Evolutionary conservation across 2,113 vertebrate genomes (phyloP).

Genomic region (Lepus americanus): DNA sequence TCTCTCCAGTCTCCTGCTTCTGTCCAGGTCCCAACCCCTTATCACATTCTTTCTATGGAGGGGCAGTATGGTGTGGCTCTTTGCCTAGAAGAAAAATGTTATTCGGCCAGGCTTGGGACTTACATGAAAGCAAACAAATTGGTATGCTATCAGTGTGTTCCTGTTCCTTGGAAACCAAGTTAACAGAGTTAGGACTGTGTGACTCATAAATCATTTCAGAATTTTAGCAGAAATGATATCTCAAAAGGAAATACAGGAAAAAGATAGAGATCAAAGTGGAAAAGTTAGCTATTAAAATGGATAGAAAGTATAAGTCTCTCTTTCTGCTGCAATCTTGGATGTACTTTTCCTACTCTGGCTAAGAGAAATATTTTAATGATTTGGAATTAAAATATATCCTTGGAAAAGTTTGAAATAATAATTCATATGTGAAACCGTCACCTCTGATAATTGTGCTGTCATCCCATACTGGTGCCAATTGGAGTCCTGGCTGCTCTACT

Average conservation of each 20-base stretch:
- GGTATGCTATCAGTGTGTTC: conserved; percentile 21
- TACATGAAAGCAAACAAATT: not conserved
- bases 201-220: conserved; percentile 62
- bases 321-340: too few relatives aligned
- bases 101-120: not conserved
- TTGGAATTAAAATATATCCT: too few relatives aligned
- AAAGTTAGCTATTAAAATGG: conserved; percentile 13
- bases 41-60: not conserved
- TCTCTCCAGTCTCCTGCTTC: not conserved
- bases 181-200: conserved; percentile 8
- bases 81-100: not conserved
- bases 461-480: too few relatives aligned
- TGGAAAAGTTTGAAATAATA: too few relatives aligned
- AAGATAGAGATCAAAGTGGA: conserved; percentile 8
- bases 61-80: not conserved
- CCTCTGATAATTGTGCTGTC: too few relatives aligned
- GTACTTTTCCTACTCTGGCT: too few relatives aligned
- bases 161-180: not conserved
- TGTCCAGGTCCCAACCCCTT: not conserved
- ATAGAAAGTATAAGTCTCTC: not conserved
- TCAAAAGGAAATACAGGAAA: not conserved
- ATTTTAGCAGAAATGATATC: conserved; percentile 40
- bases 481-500: too few relatives aligned
- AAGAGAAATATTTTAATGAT: too few relatives aligned
- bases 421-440: too few relatives aligned